phyloP scores from a whole-genome alignment of 2,888 invertebrate genomes.

The Andrena praecox region DNA sequence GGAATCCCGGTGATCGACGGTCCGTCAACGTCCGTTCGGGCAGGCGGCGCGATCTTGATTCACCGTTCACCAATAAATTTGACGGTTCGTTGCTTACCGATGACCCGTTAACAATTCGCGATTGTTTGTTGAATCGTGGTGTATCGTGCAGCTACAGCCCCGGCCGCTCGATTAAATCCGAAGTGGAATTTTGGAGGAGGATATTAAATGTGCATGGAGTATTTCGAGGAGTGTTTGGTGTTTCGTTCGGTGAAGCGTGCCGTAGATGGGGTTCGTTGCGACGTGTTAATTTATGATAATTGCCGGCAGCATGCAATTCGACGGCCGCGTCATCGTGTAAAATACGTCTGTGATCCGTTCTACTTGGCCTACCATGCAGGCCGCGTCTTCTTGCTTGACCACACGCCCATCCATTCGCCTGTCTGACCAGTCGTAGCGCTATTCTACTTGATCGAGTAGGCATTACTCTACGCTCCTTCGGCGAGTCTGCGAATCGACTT shows the following conservation, averaged over 20 bases:
- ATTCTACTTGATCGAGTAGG: slow-evolving; percentile 16
- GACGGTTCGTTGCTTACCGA: slow-evolving; percentile 4
- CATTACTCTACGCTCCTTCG: not conserved
- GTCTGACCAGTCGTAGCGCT: not conserved
- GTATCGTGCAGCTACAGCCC: not conserved
- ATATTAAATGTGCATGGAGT: not conserved
- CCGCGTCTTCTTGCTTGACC: not conserved
- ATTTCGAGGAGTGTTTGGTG: not conserved
- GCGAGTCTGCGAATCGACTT: not conserved
- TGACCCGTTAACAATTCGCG: not conserved
- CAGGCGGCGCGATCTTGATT: slow-evolving; percentile 5
- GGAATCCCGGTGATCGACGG: not conserved
- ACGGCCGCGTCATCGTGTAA: not conserved
- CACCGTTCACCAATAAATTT: slow-evolving; percentile 1
- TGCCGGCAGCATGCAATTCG: not conserved
- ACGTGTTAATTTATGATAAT: not conserved
- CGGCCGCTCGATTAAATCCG: not conserved
- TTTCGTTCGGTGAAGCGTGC: not conserved
- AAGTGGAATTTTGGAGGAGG: not conserved
- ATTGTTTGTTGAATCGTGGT: slow-evolving; percentile 1
- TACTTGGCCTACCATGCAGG: not conserved
- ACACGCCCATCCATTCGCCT: not conserved
- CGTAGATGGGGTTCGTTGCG: not conserved
- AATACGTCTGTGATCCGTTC: not conserved
- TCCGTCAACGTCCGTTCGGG: not conserved